These are phyloP conservation scores for Myotis planiceps DNA, from an alignment of 2,797 vertebrate species.

Conservation along the genomic window DNA sequence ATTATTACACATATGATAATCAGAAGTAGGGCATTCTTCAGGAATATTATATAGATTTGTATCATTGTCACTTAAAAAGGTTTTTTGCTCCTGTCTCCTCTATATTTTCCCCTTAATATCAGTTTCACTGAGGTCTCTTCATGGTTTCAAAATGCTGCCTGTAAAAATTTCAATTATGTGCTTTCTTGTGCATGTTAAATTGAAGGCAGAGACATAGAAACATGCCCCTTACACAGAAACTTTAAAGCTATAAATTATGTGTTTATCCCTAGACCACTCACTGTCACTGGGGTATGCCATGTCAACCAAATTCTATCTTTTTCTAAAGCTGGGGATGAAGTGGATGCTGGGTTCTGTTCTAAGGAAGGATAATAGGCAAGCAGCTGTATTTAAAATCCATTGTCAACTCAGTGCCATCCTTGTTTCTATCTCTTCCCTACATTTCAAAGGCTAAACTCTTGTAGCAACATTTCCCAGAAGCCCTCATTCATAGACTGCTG, in stretches of 20 bases:
- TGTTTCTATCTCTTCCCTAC: no score
- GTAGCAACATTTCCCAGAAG: neutral
- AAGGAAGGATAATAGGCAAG: neutral
- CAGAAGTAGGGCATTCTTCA: neutral
- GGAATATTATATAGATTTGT: neutral
- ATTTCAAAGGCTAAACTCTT: neutral
- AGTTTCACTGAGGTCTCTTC: neutral
- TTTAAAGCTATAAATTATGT: neutral
- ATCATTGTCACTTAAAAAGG: neutral
- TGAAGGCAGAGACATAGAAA: neutral
- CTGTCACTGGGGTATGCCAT: neutral
- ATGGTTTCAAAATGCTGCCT: neutral
- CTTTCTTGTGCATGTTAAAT: neutral
- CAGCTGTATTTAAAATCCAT: neutral
- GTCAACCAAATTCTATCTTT: neutral
- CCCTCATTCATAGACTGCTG: neutral
- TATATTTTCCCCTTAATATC: neutral
- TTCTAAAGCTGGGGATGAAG: neutral
- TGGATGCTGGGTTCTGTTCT: neutral
- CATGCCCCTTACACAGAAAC: neutral
- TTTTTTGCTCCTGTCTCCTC: neutral
- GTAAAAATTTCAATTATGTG: neutral
- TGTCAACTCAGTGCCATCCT: neutral
- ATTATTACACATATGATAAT: neutral
- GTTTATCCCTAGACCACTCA: no score